A percentile compares a stretch with the other conserved stretches of the same genome.
Evolutionary conservation across 2,888 invertebrate species (phyloP).

Genomic region (Actias luna): DNA sequence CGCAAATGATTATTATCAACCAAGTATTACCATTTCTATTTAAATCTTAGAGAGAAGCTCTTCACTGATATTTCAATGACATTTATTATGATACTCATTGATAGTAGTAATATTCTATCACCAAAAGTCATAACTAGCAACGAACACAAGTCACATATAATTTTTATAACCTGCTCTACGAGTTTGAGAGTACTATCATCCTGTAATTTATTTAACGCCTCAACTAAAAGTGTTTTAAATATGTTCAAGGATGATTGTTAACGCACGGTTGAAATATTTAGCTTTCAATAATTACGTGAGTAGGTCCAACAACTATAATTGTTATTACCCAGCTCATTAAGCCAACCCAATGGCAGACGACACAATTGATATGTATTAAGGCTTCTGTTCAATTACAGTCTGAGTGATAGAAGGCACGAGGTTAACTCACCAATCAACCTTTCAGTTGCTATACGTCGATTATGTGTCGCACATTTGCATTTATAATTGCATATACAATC

Average conservation of each 20-base stretch:
- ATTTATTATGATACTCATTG: too few species aligned
- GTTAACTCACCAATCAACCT: constrained; percentile 73
- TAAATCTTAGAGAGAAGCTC: too few species aligned
- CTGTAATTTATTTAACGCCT: too few species aligned
- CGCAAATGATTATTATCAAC: too few species aligned
- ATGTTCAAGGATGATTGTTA: background rate
- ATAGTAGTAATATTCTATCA: too few species aligned
- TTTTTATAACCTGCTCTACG: too few species aligned
- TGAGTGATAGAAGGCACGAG: constrained; percentile 59
- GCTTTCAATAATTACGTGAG: constrained; percentile 9
- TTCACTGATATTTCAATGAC: too few species aligned
- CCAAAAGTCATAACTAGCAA: too few species aligned
- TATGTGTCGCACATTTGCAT: constrained; percentile 41
- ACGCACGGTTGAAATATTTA: background rate
- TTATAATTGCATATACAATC: constrained; percentile 25
- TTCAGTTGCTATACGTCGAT: constrained; percentile 48
- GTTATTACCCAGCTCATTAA: constrained; percentile 15
- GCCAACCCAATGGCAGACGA: constrained; percentile 49
- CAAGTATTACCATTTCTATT: too few species aligned
- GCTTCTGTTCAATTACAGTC: constrained; percentile 62
- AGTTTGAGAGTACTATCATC: too few species aligned
- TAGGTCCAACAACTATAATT: background rate
- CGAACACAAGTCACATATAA: too few species aligned
- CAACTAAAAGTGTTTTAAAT: background rate
- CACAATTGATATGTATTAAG: constrained; percentile 70